Evolutionary conservation across 2,113 vertebrate species (phyloP).

Genomic region (Tragelaphus strepsiceros): DNA sequence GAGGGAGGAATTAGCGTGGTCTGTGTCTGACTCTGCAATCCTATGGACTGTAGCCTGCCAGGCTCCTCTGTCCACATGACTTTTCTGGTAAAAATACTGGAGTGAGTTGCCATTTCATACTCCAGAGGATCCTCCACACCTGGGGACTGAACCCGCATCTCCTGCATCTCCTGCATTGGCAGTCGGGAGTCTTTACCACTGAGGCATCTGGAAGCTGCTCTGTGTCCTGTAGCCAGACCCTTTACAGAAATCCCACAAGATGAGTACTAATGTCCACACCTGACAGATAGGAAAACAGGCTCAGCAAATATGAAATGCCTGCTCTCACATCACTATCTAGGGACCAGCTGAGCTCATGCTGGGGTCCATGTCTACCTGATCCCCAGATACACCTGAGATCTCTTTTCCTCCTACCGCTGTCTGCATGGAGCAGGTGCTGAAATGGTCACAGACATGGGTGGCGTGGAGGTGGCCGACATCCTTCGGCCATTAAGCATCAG

Average conservation of each 20-base stretch:
- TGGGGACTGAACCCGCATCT: neutral
- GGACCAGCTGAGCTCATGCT: neutral
- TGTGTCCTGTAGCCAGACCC: neutral
- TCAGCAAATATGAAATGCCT: neutral
- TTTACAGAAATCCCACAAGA: neutral
- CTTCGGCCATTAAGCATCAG: neutral
- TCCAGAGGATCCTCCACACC: neutral
- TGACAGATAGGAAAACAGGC: neutral
- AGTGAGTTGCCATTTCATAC: neutral
- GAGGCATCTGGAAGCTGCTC: neutral
- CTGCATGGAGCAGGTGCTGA: neutral
- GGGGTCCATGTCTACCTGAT: neutral
- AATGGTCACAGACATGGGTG: neutral
- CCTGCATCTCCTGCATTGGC: neutral
- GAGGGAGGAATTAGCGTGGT: neutral
- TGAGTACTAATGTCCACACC: neutral
- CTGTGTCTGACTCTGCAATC: neutral
- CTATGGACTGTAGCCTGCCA: neutral
- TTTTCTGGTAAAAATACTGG: neutral
- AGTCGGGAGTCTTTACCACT: neutral
- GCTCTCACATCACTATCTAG: neutral
- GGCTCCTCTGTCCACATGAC: neutral
- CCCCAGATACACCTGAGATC: neutral
- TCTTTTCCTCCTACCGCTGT: neutral
- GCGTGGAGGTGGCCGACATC: neutral